A percentile compares a stretch with the other conserved stretches of the same genome.
phyloP scores from a whole-genome alignment of 2,113 vertebrate species.

The Apteryx mantelli region DNA sequence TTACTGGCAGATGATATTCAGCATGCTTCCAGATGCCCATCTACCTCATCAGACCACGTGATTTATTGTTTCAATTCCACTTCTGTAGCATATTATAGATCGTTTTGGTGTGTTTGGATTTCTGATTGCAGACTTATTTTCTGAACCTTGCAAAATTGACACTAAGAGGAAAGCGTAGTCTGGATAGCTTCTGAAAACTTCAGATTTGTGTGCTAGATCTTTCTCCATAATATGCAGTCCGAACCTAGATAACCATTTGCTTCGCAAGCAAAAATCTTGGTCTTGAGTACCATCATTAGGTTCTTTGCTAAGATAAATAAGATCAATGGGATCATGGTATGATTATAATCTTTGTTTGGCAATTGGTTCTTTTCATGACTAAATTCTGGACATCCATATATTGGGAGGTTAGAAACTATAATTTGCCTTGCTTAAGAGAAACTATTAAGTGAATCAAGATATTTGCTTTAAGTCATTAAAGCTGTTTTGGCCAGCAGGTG shows the following conservation, averaged over 20 bases:
- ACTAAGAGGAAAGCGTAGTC: background rate
- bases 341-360: background rate
- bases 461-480: background rate
- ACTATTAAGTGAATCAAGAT: background rate
- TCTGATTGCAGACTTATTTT: slow-evolving; percentile 8
- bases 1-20: slow-evolving; percentile 6
- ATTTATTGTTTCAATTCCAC: background rate
- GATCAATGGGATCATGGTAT: background rate
- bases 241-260: background rate
- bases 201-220: background rate
- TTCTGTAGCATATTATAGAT: background rate
- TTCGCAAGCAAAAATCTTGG: background rate
- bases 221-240: background rate
- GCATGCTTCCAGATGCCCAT: background rate
- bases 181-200: background rate
- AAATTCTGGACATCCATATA: background rate
- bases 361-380: background rate
- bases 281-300: background rate
- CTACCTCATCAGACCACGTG: background rate
- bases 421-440: background rate
- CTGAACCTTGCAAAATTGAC: background rate
- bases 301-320: background rate
- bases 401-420: background rate
- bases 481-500: background rate
- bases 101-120: background rate